Base-by-base conservation (phyloP, 92 coral and sea anemone species). In the Epizoanthus scotinus region DNA sequence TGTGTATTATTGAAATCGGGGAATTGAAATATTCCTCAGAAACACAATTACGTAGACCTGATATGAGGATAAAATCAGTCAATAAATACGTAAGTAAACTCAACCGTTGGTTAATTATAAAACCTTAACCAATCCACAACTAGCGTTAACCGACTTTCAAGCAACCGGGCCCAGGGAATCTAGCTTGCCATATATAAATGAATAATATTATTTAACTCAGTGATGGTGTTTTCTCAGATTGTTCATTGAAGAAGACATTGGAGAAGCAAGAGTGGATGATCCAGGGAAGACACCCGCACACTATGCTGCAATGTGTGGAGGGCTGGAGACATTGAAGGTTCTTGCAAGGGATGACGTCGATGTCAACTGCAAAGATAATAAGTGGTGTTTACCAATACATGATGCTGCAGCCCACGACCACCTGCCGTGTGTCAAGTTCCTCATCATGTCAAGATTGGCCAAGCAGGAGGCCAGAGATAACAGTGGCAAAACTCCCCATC, bases 201-300 rank as follows among this genome's bases (percentile, higher is more conserved):
- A n/a, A n/a, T n/a, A n/a, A n/a, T n/a, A n/a, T n/a, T n/a, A n/a
- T n/a, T n/a, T n/a, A n/a, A n/a, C n/a, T n/a, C n/a, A n/a, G n/a
- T 74, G 20, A 22, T 50, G 5, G 53, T 19, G 61, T 47, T 63
- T n/a, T 69, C 67, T 80, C 66, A 95, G 99, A 63, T 86, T 93
- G 31, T 72, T 95, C 8, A 84, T 93, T 71, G 94, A 96, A 70
- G 87, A 89, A 81, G 91, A 89, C 73, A 82, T 83, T n/a, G 92
- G 93, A 20, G 85, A 89, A 3, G 60, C 83, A 49, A 62, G 89
- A 52, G 63, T 77, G 8, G 99, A 96, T 67, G 90, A 88, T 50
- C 95, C 87, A 70, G 91, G 93, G 47, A 96, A 87, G 27, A 89
- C 94, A 18, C 90, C 99, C 0, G 96, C 94, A 0, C 99, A 96